These are phyloP conservation scores for Argyresthia goedartella DNA, from an alignment of 2,888 invertebrate genomes.

Conservation along the genomic window DNA sequence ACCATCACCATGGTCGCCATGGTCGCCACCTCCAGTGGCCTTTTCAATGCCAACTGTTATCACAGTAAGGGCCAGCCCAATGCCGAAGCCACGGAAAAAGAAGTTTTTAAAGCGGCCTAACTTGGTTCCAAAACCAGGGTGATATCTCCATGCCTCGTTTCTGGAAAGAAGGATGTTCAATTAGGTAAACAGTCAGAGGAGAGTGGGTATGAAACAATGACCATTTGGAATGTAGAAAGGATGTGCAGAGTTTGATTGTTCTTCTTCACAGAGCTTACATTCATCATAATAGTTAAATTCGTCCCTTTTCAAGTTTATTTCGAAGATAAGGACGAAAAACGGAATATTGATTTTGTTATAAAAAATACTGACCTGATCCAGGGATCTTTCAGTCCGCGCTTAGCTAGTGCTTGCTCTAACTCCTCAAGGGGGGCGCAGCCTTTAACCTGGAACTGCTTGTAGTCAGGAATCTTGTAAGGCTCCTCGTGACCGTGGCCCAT, in stretches of 20 bases:
- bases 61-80: conserved; percentile 68
- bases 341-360: too few relatives aligned
- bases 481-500: conserved; percentile 61
- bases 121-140: conserved; percentile 72
- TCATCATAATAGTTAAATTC: neutral
- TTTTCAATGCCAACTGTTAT: conserved; percentile 32
- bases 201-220: neutral
- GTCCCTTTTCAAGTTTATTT: neutral
- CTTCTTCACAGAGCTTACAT: too few relatives aligned
- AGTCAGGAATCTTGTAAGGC: conserved; percentile 78
- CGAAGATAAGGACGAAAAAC: too few relatives aligned
- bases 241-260: neutral
- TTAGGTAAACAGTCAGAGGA: neutral
- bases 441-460: conserved; percentile 79
- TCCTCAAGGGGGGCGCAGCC: conserved; percentile 75
- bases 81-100: conserved; percentile 75
- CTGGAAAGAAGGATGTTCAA: conserved; percentile 42
- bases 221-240: neutral
- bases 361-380: conserved; percentile 78
- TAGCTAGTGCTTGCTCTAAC: conserved; percentile 74
- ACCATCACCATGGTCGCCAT: conserved; percentile 26
- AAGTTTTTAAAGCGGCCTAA: conserved; percentile 40
- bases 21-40: conserved; percentile 33
- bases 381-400: conserved; percentile 84
- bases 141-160: conserved; percentile 88